Percentiles rank a stretch among this genome's conserved stretches.
These are phyloP conservation scores for Rhodinocichla rosea DNA, from an alignment of 2,113 vertebrate species.

Conservation along the genomic window DNA sequence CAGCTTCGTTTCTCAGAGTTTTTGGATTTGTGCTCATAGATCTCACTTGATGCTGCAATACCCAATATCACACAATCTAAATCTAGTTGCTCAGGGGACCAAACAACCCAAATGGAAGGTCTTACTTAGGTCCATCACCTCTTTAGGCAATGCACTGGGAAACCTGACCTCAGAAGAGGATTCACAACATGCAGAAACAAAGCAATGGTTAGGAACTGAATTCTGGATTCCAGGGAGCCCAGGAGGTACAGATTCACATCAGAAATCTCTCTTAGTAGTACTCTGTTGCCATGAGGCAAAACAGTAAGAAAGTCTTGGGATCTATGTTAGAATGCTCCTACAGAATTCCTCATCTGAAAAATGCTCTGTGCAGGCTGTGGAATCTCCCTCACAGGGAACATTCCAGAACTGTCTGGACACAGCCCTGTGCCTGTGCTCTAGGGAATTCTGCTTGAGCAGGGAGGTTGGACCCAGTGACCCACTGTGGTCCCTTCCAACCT, in stretches of 20 bases:
- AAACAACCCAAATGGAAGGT: not conserved
- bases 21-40: not conserved
- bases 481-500: not conserved
- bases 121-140: not conserved
- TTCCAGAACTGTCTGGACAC: not conserved
- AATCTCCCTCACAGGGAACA: not conserved
- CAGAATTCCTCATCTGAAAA: not conserved
- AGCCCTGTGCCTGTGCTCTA: not conserved
- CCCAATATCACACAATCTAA: not conserved
- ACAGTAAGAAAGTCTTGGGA: not conserved
- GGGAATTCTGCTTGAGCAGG: not conserved
- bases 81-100: not conserved
- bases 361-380: not conserved
- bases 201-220: not conserved
- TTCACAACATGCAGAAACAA: not conserved
- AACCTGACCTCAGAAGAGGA: not conserved
- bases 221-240: not conserved
- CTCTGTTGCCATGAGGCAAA: not conserved
- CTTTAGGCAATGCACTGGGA: not conserved
- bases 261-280: not conserved
- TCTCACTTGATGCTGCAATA: not conserved
- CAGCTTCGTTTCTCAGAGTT: not conserved
- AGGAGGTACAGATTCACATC: fast-evolving
- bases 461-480: not conserved
- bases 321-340: not conserved